A percentile compares a stretch with the other conserved stretches of the same genome.
phyloP scores from a whole-genome alignment of 2,113 vertebrate species.

The Myrmecobius fasciatus region DNA sequence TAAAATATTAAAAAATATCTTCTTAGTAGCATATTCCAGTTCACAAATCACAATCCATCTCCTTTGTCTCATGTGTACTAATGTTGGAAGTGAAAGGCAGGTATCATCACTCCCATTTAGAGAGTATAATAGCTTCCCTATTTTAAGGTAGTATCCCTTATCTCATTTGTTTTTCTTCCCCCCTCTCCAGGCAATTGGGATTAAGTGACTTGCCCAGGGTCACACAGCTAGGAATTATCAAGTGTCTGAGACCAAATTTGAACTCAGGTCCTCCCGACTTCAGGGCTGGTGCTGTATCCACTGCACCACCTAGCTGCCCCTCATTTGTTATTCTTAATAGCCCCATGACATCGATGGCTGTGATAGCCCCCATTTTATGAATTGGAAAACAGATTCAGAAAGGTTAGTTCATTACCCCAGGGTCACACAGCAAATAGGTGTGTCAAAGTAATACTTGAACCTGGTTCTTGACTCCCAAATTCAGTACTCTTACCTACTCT shows the following conservation, averaged over 20 bases:
- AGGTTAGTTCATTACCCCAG: neutral
- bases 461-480: neutral
- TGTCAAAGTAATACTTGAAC: neutral
- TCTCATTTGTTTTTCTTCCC: neutral
- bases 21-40: neutral
- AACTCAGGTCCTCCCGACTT: no score
- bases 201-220: no score
- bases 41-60: neutral
- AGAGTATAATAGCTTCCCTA: neutral
- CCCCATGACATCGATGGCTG: neutral
- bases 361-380: neutral
- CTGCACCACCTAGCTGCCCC: no score
- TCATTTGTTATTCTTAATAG: neutral
- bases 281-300: no score
- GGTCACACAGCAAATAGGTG: neutral
- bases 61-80: neutral
- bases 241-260: no score
- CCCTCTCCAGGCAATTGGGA: no score
- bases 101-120: neutral
- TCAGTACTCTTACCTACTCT: neutral
- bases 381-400: neutral
- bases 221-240: no score
- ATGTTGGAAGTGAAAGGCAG: neutral
- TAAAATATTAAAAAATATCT: no score
- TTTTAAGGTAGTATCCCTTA: neutral